phyloP scores from a whole-genome alignment of 2,888 invertebrate species.

The Andrena marginata region DNA sequence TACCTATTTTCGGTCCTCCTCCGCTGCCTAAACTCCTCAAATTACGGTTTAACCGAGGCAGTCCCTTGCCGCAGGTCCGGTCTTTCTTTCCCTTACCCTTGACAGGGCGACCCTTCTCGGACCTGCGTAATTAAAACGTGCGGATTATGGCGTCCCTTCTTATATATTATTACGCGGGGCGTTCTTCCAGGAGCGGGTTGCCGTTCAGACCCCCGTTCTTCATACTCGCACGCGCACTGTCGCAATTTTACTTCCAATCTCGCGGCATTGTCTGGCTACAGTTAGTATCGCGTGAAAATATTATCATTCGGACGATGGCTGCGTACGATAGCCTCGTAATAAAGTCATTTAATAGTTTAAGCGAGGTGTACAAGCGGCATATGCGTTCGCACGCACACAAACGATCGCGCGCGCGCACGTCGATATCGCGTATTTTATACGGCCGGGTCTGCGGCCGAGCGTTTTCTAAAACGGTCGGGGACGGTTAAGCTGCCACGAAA shows the following conservation, averaged over 20 bases:
- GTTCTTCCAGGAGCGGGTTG: neutral
- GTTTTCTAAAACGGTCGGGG: constrained; percentile 57
- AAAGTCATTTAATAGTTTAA: constrained; percentile 56
- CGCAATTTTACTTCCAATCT: neutral
- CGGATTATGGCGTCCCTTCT: constrained; percentile 14
- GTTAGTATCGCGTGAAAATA: constrained; percentile 29
- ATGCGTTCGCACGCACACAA: neutral
- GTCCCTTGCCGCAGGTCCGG: constrained; percentile 12
- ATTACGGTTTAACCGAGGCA: constrained; percentile 55
- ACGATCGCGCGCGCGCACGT: constrained; percentile 10
- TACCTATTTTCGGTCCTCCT: constrained; percentile 66
- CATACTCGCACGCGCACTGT: neutral
- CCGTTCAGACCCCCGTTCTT: neutral
- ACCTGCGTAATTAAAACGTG: constrained; percentile 51
- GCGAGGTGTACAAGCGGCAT: neutral
- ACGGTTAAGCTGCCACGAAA: constrained; percentile 55
- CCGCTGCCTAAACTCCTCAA: constrained; percentile 59
- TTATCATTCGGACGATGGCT: constrained; percentile 36
- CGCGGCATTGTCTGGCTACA: neutral
- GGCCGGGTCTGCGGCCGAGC: constrained; percentile 41
- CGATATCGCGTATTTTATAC: constrained; percentile 51
- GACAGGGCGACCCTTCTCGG: constrained; percentile 12
- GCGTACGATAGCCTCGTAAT: constrained; percentile 43
- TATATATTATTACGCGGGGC: neutral
- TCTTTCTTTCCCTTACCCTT: constrained; percentile 41